Conservation (phyloP, 2,113 vertebrate genomes). For the Ceratotherium simum region DNA sequence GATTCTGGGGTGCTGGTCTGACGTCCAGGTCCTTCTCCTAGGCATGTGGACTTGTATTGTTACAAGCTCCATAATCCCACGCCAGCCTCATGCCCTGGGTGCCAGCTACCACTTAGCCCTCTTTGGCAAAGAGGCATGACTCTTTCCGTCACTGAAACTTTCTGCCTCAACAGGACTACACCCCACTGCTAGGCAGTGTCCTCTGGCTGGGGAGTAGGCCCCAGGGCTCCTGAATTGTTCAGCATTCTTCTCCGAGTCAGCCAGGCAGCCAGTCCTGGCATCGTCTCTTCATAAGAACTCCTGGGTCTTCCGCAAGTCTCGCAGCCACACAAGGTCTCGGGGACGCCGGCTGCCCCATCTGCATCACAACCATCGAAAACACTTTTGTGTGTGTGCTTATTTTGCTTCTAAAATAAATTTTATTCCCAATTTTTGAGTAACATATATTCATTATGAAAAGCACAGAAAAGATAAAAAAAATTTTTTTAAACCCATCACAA, state of each 20-base stretch:
- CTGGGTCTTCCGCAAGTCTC: background rate
- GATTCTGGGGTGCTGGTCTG: background rate
- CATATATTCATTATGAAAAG: background rate
- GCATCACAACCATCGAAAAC: background rate
- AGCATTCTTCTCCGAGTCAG: background rate
- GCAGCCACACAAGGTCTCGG: fast-evolving
- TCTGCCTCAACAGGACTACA: background rate
- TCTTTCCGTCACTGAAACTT: background rate
- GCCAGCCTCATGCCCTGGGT: too few relatives aligned
- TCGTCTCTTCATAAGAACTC: too few relatives aligned
- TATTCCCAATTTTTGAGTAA: background rate
- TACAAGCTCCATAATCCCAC: background rate
- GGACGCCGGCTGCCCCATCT: fast-evolving
- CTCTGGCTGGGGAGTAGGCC: background rate
- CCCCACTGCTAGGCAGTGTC: background rate
- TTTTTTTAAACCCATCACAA: background rate
- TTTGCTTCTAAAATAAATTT: conserved; percentile 11
- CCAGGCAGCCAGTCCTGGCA: too few relatives aligned
- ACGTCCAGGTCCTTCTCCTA: background rate
- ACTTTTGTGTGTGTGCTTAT: background rate
- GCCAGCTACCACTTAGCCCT: background rate
- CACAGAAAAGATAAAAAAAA: background rate
- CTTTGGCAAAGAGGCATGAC: background rate
- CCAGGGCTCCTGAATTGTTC: background rate
- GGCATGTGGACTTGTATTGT: too few relatives aligned